These are phyloP conservation scores for Gyps fulvus DNA, from an alignment of 2,113 vertebrate genomes.

Conservation along the genomic window DNA sequence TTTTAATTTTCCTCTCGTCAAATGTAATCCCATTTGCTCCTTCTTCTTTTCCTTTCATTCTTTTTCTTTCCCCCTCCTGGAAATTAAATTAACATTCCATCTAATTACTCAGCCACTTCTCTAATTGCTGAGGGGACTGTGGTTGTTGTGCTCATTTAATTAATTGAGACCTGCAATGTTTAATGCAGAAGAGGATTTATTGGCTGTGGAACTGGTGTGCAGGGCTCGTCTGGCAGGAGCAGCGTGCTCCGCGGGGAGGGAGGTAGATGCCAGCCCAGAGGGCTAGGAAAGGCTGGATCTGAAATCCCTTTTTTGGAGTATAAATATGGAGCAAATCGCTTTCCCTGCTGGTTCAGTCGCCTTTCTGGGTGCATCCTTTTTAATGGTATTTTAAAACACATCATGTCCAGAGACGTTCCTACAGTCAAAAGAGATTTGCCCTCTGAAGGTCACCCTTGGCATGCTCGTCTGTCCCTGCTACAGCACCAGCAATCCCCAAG, in stretches of 20 bases:
- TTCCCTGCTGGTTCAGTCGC: background rate
- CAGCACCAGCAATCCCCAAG: background rate
- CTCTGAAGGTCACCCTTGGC: background rate
- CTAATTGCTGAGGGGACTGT: constrained; percentile 39
- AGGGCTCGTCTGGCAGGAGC: background rate
- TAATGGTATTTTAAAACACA: background rate
- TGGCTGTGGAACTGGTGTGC: background rate
- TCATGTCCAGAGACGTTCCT: background rate
- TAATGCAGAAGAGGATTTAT: constrained; percentile 15
- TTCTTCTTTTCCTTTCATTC: background rate
- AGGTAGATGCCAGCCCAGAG: background rate
- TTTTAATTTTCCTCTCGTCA: constrained; percentile 42
- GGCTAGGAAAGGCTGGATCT: background rate
- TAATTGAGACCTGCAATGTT: background rate
- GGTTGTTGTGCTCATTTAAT: constrained; percentile 38
- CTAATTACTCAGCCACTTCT: constrained; percentile 62
- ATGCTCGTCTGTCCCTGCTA: background rate
- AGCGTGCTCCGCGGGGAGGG: background rate
- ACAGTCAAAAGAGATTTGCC: background rate
- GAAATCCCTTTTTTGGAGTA: background rate
- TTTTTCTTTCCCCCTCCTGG: background rate
- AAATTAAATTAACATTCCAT: constrained; percentile 65
- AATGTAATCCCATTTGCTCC: constrained; percentile 39
- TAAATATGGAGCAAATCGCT: background rate
- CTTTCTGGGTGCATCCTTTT: background rate